Evolutionary conservation across 1,140 invertebrate genomes (phyloP), one percentile per base, ranked within the genome.

Genomic region (Acyrthosiphon pisum): DNA sequence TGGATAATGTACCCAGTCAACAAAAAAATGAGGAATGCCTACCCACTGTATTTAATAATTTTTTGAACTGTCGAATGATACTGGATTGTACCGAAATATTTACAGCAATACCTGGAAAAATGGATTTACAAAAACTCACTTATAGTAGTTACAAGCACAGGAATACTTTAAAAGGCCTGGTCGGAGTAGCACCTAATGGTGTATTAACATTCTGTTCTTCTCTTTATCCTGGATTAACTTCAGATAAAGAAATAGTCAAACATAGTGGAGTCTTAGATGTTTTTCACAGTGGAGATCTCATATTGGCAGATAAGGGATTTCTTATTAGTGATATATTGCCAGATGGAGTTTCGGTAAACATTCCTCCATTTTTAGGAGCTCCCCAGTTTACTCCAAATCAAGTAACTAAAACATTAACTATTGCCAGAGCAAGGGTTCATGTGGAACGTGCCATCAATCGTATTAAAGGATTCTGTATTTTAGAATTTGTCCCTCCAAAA

Each of bases 111-210:
- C 86, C 86, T 7, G 6, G 86, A 22, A 88, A 88, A 88, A 88
- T 88, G 86, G 46, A 88, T 7, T 50, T 37, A 35, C 46, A 88
- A 88, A 88, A 88, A 88, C 86, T 88, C 20, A 88, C 46, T 3
- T 88, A 88, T 50, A 88, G 86, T 20, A 88, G 50, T n/a, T 88
- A 88, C 35, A 88, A 88, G 22, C 86, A 88, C n/a, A 1, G n/a
- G 0, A 88, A 88, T 44, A 88, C n/a, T 8, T 88, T 53, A 53
- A 88, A 88, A 30, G 46, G 48, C 0, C 48, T 88, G 23, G n/a
- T 88, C 0, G 87, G 87, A 35, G 14, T 87, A n/a, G 87, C 48
- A 88, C 48, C 48, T 1, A 87, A 88, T 2, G 87, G 87, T 0
- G 87, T 88, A 20, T 87, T 87, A 6, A 87, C 44, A 30, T 87